Evolutionary conservation across 2,888 invertebrate genomes (phyloP), one percentile per base, ranked within the genome.

Genomic region (Microctonus hyperodae): DNA sequence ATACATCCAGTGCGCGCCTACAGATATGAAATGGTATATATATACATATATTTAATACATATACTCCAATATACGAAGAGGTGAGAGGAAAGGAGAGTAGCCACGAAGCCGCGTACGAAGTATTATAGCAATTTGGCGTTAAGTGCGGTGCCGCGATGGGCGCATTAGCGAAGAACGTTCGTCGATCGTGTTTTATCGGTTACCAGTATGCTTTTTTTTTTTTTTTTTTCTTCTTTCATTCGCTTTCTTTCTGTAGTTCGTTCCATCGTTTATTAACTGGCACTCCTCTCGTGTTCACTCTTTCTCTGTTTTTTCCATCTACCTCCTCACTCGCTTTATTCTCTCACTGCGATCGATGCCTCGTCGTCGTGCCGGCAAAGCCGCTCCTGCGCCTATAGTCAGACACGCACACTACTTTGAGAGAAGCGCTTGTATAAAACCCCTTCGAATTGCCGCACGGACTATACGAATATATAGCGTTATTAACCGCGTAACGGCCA

Each of bases 331-430:
- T 44, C 40, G 35, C 59, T 60, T 59, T 60, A 53, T 51, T 61
- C 44, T 57, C 64, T 23, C 64, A 35, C 37, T 53, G 60, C 70
- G 71, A 72, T 73, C 73, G 72, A 73, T 73, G 70, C 65, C 53
- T 65, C 68, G 64, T 50, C 59, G 31, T 10, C 31, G 68, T 69
- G 28, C 28, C n/a, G 58, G 40, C 22, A 35, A 58, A 40, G 50
- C 61, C 51, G 73, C 73, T 73, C 71, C 73, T 73, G 73, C 73
- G 73, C 73, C 73, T 70, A 73, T 68, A 69, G 71, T 51, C 67
- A 67, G 64, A 65, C 65, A 31, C 55, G 65, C 70, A 16, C 61
- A 51, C 33, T 16, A 66, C 48, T 44, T 40, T n/a, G n/a, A n/a
- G 48, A 51, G 28, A 63, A 31, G 37, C 16, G 28, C 53, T 28